Evolutionary conservation across 2,797 vertebrate species (phyloP), one percentile per base, ranked within the genome.

Genomic region (Catamblyrhynchus diadema): DNA sequence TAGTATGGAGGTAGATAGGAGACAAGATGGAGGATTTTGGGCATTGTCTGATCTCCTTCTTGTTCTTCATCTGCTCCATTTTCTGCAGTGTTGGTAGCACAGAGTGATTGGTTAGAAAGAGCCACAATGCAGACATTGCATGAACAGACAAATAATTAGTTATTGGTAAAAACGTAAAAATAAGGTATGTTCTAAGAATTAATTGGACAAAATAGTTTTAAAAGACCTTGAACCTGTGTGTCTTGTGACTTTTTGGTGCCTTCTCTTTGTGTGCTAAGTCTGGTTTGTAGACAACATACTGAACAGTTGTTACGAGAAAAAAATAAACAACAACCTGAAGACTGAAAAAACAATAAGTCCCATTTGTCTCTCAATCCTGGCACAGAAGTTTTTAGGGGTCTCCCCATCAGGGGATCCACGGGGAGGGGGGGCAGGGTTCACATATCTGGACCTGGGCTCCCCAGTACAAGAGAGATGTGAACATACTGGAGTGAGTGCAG

Each of bases 211-310:
- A 37, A 27, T 59, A 59, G 1, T 27, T 37, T 59, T 13, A 59
- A 59, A 59, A 59, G 4, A 19, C 33, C 56, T 59, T 37, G 24
- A 59, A 59, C 11, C 56, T 59, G 24, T 13, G 11, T 27, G 8
- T 37, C 24, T 59, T 27, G 24, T 27, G 33, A 59, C 33, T 59
- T 59, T 59, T 59, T 57, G 16, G 33, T 57, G 10, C 33, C 23
- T 57, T 35, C 56, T 57, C 56, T 6, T 2, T 57, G 33, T 57
- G 12, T 25, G 33, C 33, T 57, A 18, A 6, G 24, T 59, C 2
- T 6, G 56, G 11, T 37, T 37, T 37, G 33, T 27, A 27, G 33
- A 9, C 0, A 0, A 3, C 0, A 2, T 19, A 27, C 56, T 27
- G 24, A 59, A 19, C 24, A 6, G 16, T 13, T 27, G 24, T 19